phyloP scores from a whole-genome alignment of 2,797 vertebrate species.

The Pseudomugil gertrudae region DNA sequence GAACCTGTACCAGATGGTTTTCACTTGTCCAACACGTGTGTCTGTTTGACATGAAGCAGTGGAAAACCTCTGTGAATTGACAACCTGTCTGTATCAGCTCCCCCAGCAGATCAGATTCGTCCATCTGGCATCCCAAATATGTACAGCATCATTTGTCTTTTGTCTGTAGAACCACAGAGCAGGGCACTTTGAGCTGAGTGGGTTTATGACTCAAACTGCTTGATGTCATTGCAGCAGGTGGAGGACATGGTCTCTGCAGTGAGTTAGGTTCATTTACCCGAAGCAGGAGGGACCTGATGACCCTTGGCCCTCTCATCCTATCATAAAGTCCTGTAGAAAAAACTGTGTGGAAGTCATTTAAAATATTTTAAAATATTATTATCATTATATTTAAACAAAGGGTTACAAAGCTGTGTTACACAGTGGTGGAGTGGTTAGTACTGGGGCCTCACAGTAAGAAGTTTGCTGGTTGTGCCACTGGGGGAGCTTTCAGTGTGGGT shows the following conservation, averaged over 20 bases:
- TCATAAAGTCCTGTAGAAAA: neutral
- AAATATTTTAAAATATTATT: too few relatives aligned
- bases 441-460: too few relatives aligned
- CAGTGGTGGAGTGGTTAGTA: too few relatives aligned
- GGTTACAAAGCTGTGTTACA: too few relatives aligned
- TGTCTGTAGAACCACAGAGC: conserved; percentile 32
- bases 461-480: too few relatives aligned
- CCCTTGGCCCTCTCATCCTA: neutral
- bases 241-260: too few relatives aligned
- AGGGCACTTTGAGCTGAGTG: conserved; percentile 2
- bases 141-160: conserved; percentile 39
- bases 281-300: neutral
- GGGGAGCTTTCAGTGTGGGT: too few relatives aligned
- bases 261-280: neutral
- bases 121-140: conserved; percentile 60
- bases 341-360: neutral
- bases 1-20: conserved; percentile 47
- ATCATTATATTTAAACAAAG: too few relatives aligned
- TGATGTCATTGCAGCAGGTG: conserved; percentile 46
- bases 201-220: neutral
- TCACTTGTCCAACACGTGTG: neutral
- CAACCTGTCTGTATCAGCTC: conserved; percentile 41
- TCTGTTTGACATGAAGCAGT: conserved; percentile 31
- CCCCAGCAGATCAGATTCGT: conserved; percentile 61
- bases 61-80: conserved; percentile 7